Percentiles rank a stretch among this genome's conserved stretches.
Conservation (phyloP, 2,888 invertebrate genomes). For the Pycnomerus fuliginosus region DNA sequence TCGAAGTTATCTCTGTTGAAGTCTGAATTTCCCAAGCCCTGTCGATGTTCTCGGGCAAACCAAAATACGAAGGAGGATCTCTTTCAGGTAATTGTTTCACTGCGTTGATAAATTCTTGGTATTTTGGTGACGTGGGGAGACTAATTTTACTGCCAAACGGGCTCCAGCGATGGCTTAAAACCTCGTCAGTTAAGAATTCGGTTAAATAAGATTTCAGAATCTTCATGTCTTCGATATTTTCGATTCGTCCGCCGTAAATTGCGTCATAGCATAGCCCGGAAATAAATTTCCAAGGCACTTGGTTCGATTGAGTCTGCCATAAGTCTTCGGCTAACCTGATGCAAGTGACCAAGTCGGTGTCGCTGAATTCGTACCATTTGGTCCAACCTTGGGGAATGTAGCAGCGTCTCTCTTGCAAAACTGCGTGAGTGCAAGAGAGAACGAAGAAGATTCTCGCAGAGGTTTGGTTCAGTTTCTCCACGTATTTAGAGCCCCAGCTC, state of each 20-base stretch:
- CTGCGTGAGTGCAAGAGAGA: conserved; percentile 84
- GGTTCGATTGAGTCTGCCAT: conserved; percentile 46
- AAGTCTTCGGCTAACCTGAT: conserved; percentile 59
- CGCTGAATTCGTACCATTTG: conserved; percentile 84
- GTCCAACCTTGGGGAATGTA: conserved; percentile 94
- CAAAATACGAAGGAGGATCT: conserved; percentile 76
- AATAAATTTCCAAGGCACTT: conserved; percentile 69
- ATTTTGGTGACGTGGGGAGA: conserved; percentile 58
- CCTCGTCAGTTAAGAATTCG: conserved; percentile 60
- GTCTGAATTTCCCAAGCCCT: conserved; percentile 70
- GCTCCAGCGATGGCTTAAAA: conserved; percentile 61
- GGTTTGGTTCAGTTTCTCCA: conserved; percentile 42
- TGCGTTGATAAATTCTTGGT: conserved; percentile 62
- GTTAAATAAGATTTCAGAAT: conserved; percentile 68
- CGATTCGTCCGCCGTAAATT: conserved; percentile 84
- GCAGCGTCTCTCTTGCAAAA: conserved; percentile 86
- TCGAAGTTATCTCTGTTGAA: conserved; percentile 31
- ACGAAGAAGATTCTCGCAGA: conserved; percentile 64
- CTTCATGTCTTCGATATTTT: conserved; percentile 71
- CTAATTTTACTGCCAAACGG: conserved; percentile 55
- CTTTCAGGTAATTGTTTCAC: conserved; percentile 69
- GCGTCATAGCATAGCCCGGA: conserved; percentile 76
- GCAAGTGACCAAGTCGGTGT: conserved; percentile 76
- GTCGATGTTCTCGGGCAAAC: conserved; percentile 84
- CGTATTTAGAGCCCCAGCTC: conserved; percentile 61